These are phyloP conservation scores for Monopterus albus DNA, from an alignment of 2,113 vertebrate species.

Conservation along the genomic window DNA sequence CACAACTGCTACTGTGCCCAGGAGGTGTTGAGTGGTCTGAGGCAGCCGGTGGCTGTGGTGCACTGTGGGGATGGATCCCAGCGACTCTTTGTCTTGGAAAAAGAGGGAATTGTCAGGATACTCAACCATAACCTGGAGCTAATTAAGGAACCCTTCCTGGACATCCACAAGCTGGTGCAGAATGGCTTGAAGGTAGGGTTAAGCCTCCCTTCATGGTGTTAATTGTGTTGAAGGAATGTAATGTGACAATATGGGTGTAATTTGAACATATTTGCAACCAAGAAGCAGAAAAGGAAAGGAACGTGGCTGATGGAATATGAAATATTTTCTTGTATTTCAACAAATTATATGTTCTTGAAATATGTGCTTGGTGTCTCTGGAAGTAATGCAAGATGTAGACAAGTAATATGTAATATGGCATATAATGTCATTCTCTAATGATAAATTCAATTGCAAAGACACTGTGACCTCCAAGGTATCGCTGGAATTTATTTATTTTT, in stretches of 20 bases:
- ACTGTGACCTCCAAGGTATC: conserved; percentile 18
- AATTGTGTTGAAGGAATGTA: neutral
- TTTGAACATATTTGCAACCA: conserved; percentile 13
- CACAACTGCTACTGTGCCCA: conserved; percentile 98
- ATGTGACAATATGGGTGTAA: conserved; percentile 1
- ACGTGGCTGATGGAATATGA: conserved; percentile 14
- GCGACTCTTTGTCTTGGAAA: conserved; percentile 96
- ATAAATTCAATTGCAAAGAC: neutral
- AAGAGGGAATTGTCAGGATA: conserved; percentile 96
- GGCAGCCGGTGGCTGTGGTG: conserved; percentile 90
- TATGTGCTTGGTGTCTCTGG: conserved; percentile 7
- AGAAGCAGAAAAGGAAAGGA: conserved; percentile 11
- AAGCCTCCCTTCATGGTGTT: neutral
- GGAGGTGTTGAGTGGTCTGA: conserved; percentile 92
- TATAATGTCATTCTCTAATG: neutral
- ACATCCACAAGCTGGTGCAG: conserved; percentile 99
- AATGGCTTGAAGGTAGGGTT: conserved; percentile 95
- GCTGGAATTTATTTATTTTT: conserved; percentile 50
- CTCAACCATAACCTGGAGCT: conserved; percentile 90
- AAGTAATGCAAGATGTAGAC: conserved; percentile 8
- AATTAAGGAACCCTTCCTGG: conserved; percentile 95
- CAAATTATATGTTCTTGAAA: conserved; percentile 42
- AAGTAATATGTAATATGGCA: neutral
- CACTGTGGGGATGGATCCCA: conserved; percentile 95
- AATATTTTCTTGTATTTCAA: conserved; percentile 18